A percentile compares a stretch with the other conserved stretches of the same genome.
These are phyloP conservation scores for Bagarius yarrelli DNA, from an alignment of 2,113 vertebrate species.

Conservation along the genomic window DNA sequence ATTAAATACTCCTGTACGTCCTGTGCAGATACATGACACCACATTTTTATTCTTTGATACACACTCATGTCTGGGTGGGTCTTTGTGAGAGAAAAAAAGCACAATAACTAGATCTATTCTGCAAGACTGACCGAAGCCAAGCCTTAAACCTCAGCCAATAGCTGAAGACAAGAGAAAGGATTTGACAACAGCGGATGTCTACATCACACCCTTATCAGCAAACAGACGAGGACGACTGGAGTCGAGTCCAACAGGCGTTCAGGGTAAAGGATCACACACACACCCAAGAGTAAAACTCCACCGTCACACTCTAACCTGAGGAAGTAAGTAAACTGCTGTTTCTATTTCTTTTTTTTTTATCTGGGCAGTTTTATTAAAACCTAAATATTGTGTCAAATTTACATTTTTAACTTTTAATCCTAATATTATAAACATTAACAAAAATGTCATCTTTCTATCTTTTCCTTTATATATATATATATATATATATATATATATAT, in stretches of 20 bases:
- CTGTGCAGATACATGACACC: conserved; percentile 3
- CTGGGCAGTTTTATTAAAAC: background rate
- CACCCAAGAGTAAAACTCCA: background rate
- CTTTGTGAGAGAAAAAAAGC: background rate
- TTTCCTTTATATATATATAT: background rate
- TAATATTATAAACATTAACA: background rate
- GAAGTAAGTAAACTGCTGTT: background rate
- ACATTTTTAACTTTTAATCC: background rate
- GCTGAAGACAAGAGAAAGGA: conserved; percentile 5
- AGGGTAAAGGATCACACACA: background rate
- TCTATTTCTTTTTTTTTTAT: background rate
- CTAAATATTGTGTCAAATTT: background rate
- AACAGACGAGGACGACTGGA: background rate
- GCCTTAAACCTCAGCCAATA: conserved; percentile 6
- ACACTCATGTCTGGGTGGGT: background rate
- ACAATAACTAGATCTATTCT: background rate
- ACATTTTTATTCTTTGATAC: background rate
- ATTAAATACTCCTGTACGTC: background rate
- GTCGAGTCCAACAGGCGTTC: conserved; percentile 21
- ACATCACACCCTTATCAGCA: conserved; percentile 44
- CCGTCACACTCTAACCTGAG: background rate
- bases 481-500: too few relatives aligned
- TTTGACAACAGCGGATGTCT: conserved; percentile 22
- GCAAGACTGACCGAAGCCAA: background rate
- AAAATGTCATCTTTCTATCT: background rate